Evolutionary conservation across 2,113 vertebrate species (phyloP).

Genomic region (Oxyruncus cristatus): DNA sequence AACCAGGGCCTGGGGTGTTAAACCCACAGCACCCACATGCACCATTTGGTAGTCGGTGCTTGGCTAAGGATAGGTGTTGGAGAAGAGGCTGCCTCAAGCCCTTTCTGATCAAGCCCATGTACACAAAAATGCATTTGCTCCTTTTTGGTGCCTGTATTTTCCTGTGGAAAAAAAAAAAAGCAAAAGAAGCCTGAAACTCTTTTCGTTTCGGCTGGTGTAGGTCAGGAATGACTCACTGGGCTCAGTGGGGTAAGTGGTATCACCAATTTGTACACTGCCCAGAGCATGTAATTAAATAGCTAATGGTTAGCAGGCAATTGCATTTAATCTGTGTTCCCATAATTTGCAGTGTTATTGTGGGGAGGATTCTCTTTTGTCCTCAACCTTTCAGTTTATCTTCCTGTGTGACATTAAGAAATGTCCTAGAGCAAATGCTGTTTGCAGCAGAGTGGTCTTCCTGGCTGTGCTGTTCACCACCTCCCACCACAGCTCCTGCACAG

Average conservation of each 20-base stretch:
- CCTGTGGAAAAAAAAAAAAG: background rate
- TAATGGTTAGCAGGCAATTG: background rate
- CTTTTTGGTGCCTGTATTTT: background rate
- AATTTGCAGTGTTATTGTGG: background rate
- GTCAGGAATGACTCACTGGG: background rate
- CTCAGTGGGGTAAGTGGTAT: background rate
- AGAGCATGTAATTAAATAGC: background rate
- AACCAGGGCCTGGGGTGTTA: background rate
- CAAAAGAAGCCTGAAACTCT: background rate
- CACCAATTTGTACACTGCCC: background rate
- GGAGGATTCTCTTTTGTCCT: background rate
- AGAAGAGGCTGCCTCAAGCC: background rate
- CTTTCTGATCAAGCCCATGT: background rate
- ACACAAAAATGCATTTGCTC: background rate
- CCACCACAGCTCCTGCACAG: background rate
- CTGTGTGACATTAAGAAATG: background rate
- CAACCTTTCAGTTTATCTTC: background rate
- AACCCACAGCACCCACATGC: background rate
- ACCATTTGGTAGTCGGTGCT: background rate
- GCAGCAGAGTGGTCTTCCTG: background rate
- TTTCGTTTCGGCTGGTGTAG: background rate
- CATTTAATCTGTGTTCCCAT: background rate
- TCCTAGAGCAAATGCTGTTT: background rate
- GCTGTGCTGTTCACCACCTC: fast-evolving
- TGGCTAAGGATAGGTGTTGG: fast-evolving